phyloP scores from a whole-genome alignment of 92 coral and sea anemone genomes.

The Chrysogorgia sp. region DNA sequence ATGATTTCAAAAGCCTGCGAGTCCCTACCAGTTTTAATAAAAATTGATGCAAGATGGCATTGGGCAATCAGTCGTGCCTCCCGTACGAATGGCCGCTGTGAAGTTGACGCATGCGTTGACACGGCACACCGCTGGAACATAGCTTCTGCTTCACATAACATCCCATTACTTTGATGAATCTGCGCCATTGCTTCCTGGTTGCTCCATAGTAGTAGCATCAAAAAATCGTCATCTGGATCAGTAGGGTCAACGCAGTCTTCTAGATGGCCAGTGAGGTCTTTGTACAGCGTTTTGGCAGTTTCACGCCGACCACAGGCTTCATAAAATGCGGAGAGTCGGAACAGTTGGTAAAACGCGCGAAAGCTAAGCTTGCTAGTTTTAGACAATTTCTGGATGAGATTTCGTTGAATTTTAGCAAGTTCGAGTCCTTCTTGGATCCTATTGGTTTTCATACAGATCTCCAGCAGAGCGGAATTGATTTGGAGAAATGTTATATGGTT shows the following conservation, averaged over 20 bases:
- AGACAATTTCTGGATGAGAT: slow-evolving; percentile 11
- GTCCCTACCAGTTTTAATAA: slow-evolving; percentile 11
- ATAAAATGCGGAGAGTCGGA: slow-evolving; percentile 21
- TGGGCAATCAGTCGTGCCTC: not conserved
- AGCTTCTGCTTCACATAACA: slow-evolving; percentile 29
- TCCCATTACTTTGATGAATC: slow-evolving; percentile 10
- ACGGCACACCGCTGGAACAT: slow-evolving; percentile 27
- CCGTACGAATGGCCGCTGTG: slow-evolving; percentile 9
- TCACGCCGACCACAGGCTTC: slow-evolving; percentile 10
- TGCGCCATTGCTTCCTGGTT: not conserved
- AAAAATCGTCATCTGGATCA: slow-evolving; percentile 7
- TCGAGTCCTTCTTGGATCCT: slow-evolving; percentile 23
- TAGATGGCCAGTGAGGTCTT: slow-evolving; percentile 9
- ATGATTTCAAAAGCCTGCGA: slow-evolving; percentile 10
- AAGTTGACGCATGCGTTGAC: slow-evolving; percentile 20
- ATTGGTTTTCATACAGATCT: slow-evolving; percentile 6
- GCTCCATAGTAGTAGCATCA: slow-evolving; percentile 17
- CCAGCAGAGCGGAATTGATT: slow-evolving; percentile 35
- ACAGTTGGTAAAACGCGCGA: slow-evolving; percentile 6
- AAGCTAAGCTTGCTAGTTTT: not conserved
- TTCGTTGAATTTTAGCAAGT: slow-evolving; percentile 24
- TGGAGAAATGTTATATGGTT: slow-evolving; percentile 24
- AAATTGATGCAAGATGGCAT: slow-evolving; percentile 16
- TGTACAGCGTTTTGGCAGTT: slow-evolving; percentile 33
- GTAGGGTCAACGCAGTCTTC: slow-evolving; percentile 22